Percentiles rank a stretch among this genome's conserved stretches.
phyloP scores from a whole-genome alignment of 2,113 vertebrate genomes.

The Epinephelus lanceolatus region DNA sequence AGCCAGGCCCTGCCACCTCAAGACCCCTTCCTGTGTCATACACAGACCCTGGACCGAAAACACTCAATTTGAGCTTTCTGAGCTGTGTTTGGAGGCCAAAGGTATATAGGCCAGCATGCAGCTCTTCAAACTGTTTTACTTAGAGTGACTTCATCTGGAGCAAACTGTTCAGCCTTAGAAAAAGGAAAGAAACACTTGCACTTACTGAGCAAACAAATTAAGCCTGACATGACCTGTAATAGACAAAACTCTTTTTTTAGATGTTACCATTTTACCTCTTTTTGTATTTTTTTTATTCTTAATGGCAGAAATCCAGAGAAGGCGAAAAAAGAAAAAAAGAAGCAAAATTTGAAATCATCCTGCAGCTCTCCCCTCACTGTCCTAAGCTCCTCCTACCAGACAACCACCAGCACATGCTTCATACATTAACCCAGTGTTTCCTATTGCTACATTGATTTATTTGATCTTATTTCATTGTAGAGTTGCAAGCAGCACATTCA shows the following conservation, averaged over 20 bases:
- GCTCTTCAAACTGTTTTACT: background rate
- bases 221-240: background rate
- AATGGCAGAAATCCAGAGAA: no score
- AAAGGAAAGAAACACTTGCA: background rate
- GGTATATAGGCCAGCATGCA: slow-evolving; percentile 22
- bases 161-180: background rate
- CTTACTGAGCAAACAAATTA: background rate
- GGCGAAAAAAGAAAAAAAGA: no score
- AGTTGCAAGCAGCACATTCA: no score
- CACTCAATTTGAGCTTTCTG: slow-evolving; percentile 12
- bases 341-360: no score
- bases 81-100: slow-evolving; percentile 4
- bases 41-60: background rate
- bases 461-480: no score
- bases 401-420: no score
- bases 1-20: slow-evolving; percentile 37
- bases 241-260: background rate
- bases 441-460: no score
- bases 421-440: no score
- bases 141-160: background rate
- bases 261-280: background rate
- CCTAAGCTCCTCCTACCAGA: no score
- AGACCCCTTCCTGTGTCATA: slow-evolving; percentile 52
- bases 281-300: no score
- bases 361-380: no score